Evolutionary conservation across 1,140 invertebrate genomes (phyloP).

Genomic region (Aphaenogaster ashmeadi): DNA sequence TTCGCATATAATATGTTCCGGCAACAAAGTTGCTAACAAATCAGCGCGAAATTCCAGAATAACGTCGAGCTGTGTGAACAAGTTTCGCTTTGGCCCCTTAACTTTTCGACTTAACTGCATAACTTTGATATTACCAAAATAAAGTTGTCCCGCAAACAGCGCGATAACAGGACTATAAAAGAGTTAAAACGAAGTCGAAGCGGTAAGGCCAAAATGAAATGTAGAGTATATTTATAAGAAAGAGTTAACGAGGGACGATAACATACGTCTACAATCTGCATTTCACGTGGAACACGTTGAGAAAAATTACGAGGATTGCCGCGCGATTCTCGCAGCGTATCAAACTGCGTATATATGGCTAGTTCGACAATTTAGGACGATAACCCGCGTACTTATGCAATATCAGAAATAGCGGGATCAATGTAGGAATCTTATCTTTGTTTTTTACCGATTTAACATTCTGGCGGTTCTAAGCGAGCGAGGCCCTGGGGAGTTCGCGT

Average conservation of each 20-base stretch:
- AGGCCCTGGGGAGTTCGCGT: background rate
- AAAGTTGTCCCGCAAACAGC: slow-evolving; percentile 19
- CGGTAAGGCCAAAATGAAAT: background rate
- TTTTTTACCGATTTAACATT: slow-evolving; percentile 24
- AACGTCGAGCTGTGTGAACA: slow-evolving; percentile 36
- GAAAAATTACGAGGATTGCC: background rate
- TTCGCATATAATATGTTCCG: slow-evolving; percentile 53
- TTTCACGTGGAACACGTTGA: background rate
- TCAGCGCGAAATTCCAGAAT: slow-evolving; percentile 54
- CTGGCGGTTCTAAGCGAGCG: slow-evolving; percentile 1
- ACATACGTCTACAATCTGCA: background rate
- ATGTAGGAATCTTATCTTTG: background rate
- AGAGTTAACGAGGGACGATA: background rate
- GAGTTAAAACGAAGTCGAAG: background rate
- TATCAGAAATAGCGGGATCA: background rate
- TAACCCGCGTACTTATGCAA: background rate
- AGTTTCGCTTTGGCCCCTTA: slow-evolving; percentile 31
- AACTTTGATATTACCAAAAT: slow-evolving; percentile 58
- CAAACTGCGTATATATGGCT: background rate
- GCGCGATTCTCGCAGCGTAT: background rate
- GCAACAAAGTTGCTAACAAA: slow-evolving; percentile 60
- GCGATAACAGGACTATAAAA: background rate
- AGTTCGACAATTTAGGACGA: background rate
- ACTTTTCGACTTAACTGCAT: slow-evolving; percentile 38
- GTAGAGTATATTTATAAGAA: background rate